phyloP scores from a whole-genome alignment of 2,888 invertebrate species.

The Altica lythri region DNA sequence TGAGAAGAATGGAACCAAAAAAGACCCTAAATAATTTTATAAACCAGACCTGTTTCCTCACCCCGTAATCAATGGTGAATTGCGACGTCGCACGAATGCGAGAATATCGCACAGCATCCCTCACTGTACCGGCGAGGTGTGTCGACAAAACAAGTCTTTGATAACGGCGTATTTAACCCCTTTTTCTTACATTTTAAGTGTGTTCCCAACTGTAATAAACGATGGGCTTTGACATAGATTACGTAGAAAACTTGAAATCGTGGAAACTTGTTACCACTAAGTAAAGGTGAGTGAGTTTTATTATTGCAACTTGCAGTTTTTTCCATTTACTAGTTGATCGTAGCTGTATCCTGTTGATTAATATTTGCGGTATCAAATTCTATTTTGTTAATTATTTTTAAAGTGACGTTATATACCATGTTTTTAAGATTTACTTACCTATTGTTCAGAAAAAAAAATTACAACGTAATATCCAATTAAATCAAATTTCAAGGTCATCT shows the following conservation, averaged over 20 bases:
- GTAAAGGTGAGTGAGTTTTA: background rate
- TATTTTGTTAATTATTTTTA: too few species aligned
- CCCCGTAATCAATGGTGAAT: constrained; percentile 52
- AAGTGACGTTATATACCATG: too few species aligned
- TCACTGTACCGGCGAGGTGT: constrained; percentile 50
- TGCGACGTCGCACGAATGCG: constrained; percentile 50
- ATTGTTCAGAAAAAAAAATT: too few species aligned
- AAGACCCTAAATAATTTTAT: too few species aligned
- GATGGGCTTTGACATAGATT: constrained; percentile 1
- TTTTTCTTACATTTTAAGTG: constrained; percentile 11
- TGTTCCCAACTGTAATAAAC: background rate
- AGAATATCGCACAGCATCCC: constrained; percentile 43
- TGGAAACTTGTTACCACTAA: background rate
- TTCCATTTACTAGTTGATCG: background rate
- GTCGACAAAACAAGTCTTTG: constrained; percentile 37
- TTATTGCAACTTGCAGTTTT: background rate
- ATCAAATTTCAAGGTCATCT: too few species aligned
- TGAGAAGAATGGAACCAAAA: too few species aligned
- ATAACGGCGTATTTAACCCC: constrained; percentile 19
- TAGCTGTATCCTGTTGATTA: background rate
- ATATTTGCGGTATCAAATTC: background rate
- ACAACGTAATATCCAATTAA: too few species aligned
- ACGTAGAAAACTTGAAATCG: background rate
- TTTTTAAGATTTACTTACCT: too few species aligned
- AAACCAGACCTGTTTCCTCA: constrained; percentile 17